Base-by-base conservation (phyloP, 2,797 vertebrate genomes). In the Pogoniulus pusillus region DNA sequence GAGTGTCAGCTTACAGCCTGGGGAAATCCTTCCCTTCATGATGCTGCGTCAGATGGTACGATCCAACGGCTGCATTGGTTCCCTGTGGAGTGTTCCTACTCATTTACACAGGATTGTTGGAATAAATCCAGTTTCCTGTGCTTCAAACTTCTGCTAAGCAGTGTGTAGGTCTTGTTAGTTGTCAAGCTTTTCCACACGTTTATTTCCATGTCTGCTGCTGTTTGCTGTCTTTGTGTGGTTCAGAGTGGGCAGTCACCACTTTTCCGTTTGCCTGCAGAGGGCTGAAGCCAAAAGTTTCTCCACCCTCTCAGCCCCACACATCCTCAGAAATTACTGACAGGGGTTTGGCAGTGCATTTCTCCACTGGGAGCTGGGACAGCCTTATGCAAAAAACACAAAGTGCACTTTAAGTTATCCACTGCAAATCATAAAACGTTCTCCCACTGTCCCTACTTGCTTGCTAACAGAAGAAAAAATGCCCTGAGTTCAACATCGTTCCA, bases 41-140 rank as follows among this genome's bases (percentile, higher is more conserved):
- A 87, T 10, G 37, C 29, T 26, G 32, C 51, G 55, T 69, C 76
- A 23, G 43, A 3, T 30, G 45, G 68, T 3, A 6, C 41, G 10
- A 74, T 30, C 53, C 71, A 83, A 35, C 5, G 53, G 23, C 37
- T 30, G 37, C 18, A 24, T 51, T 35, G 17, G 65, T 84, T 55
- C 63, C n/a, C 57, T 86, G 45, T 32, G 6, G 12, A 78, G 66
- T 12, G 60, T 32, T 64, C 45, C n/a, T 39, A 19, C 24, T 69
- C 12, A 27, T 57, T 85, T 63, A 43, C 37, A 57, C 16, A 17
- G 2, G 10, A 27, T 19, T 64, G 37, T 62, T 80, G 63, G 34
- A 92, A 83, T 55, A 53, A 78, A 65, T 57, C 63, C 64, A 76
- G n/a, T 32, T 89, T 82, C 71, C 66, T 58, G 54, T 37, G 35